Evolutionary conservation across 1,140 invertebrate species (phyloP), one percentile per base, ranked within the genome.

Genomic region (Drosophila biarmipes): DNA sequence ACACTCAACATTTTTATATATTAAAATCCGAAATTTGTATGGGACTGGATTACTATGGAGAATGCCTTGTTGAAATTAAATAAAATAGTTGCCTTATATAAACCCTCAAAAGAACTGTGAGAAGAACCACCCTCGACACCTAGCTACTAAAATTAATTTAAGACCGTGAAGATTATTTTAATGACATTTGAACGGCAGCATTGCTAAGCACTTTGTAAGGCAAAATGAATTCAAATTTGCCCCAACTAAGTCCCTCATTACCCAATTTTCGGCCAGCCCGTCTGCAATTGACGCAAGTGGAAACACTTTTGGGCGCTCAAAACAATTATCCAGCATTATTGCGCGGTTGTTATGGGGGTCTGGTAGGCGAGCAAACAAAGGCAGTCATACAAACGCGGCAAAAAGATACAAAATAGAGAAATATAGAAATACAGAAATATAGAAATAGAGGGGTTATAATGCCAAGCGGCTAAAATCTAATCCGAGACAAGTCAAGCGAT

Each of bases 401-500:
- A 17, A 46, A 42, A 58, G 10, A 1, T 12, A 38, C 14, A 40
- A 52, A 48, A n/a, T n/a, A n/a, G n/a, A n/a, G n/a, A n/a, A n/a
- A n/a, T n/a, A n/a, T n/a, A n/a, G n/a, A n/a, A n/a, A n/a, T n/a
- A n/a, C n/a, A n/a, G n/a, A n/a, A n/a, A n/a, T n/a, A n/a, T n/a
- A n/a, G 34, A 40, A 29, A 46, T 38, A 59, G 3, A 78, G 4
- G 14, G n/a, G 31, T 14, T 63, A 64, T 61, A 61, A 48, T 59
- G 54, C 51, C 40, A 54, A 58, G 55, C 24, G 55, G 58, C 58
- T 68, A 19, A 78, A 86, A 86, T 87, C 78, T 67, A 87, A 81
- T 87, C 61, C 82, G 75, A 80, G 68, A 58, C 76, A 74, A 66
- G 62, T 45, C 62, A 69, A 43, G 80, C 54, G 38, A 79, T 84